A percentile compares a stretch with the other conserved stretches of the same genome.
phyloP scores from a whole-genome alignment of 2,797 vertebrate species.

The Chromis chromis region DNA sequence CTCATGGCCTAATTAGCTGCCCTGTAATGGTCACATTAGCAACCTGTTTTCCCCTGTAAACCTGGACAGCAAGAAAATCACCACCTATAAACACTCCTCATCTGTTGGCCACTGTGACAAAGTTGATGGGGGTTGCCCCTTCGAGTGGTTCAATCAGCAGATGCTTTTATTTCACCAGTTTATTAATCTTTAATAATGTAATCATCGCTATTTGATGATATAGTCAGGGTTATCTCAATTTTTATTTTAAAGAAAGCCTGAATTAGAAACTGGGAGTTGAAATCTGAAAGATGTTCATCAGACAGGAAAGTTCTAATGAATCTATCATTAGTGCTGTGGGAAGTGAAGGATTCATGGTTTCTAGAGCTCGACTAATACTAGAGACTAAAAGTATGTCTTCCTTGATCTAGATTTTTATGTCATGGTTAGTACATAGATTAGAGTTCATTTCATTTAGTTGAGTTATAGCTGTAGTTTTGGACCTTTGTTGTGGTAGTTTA shows the following conservation, averaged over 20 bases:
- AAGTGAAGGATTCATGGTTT: no score
- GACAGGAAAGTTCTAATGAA: neutral
- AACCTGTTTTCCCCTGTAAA: conserved; percentile 22
- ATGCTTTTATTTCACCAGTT: neutral
- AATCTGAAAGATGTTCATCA: no score
- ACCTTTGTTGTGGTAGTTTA: no score
- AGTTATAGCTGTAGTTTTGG: neutral
- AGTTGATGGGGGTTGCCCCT: neutral
- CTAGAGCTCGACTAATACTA: no score
- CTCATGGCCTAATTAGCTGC: conserved; percentile 29
- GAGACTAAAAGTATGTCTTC: neutral
- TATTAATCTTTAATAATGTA: no score
- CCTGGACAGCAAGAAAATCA: conserved; percentile 11
- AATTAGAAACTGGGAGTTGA: no score
- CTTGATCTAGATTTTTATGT: neutral
- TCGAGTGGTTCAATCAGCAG: neutral
- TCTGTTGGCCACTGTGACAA: neutral
- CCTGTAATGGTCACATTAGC: conserved; percentile 19
- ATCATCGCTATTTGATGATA: no score
- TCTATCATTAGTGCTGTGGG: neutral
- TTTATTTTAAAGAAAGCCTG: no score
- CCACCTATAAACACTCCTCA: neutral
- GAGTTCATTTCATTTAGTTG: neutral
- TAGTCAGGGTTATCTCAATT: no score
- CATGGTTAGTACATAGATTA: neutral